Evolutionary conservation across 64 coral and sea anemone species (phyloP).

Genomic region (Pachyseris speciosa): DNA sequence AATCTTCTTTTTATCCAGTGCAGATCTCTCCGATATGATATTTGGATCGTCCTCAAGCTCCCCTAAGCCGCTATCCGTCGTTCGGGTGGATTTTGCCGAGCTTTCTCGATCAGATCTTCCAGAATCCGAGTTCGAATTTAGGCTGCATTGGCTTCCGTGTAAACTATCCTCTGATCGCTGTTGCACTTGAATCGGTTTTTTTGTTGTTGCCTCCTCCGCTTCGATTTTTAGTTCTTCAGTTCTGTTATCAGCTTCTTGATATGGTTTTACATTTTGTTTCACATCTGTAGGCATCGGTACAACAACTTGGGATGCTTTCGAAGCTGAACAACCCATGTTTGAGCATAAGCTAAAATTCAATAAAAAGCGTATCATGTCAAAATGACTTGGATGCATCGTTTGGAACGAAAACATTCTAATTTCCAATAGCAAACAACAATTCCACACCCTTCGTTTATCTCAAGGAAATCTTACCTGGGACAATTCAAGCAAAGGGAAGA

Average conservation of each 20-base stretch:
- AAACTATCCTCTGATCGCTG: constrained; percentile 67
- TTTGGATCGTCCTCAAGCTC: constrained; percentile 82
- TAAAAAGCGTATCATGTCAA: constrained; percentile 5
- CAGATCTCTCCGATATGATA: constrained; percentile 72
- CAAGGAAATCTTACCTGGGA: background rate
- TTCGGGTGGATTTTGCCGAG: constrained; percentile 89
- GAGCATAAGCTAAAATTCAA: background rate
- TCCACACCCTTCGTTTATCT: too few species aligned
- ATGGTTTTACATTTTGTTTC: constrained; percentile 46
- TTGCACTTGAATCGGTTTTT: constrained; percentile 42
- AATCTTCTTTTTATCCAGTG: constrained; percentile 51
- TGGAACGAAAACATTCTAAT: too few species aligned
- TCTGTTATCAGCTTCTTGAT: background rate
- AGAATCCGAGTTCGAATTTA: constrained; percentile 70
- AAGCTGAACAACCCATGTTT: constrained; percentile 88
- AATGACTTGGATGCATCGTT: too few species aligned
- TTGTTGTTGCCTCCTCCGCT: constrained; percentile 19
- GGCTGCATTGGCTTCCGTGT: constrained; percentile 75
- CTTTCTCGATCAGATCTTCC: constrained; percentile 80
- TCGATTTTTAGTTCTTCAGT: constrained; percentile 5
- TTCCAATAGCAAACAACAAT: too few species aligned
- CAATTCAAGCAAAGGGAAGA: background rate
- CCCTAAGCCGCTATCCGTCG: constrained; percentile 84
- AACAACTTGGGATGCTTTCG: constrained; percentile 68
- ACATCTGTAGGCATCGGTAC: constrained; percentile 53